Base-by-base conservation (phyloP, 2,113 vertebrate genomes). In the Cyprinodon brontotheroides region DNA sequence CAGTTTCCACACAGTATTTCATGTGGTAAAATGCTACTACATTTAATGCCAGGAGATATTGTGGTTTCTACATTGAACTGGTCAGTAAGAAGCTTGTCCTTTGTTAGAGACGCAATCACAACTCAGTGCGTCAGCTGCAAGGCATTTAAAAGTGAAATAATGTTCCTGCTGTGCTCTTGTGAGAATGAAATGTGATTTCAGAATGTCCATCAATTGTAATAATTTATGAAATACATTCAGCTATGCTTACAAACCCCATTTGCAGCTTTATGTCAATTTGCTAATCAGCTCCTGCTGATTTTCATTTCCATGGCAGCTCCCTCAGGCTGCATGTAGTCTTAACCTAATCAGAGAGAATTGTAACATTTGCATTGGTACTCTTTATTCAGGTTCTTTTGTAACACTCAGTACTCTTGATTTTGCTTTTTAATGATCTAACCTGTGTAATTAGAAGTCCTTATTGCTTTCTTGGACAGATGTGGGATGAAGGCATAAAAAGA, bases 1-100 rank as follows among this genome's bases (percentile, higher is more conserved):
- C 78, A 70, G 65, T 79, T 69, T 67, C 79, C 74, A 87, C 66
- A 47, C 76, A 60, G 77, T 45, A 38, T 65, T 17, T 70, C 14
- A 5, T 57, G 17, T 17, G 63, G 8, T 63, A 68, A 71, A 78
- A 66, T 43, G 38, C 0, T 13, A 43, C 64, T 69, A 57, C 78
- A 77, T 74, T 66, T 29, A 10, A 43, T 77, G 62, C 59, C 0
- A 6, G 37, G 36, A 70, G 17, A 71, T 17, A n/a, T 9, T 37
- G 17, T 38, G 61, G 50, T 57, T 57, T 50, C 14, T 20, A 53
- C 39, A 64, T 65, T 65, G 38, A 66, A 45, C 53, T 40, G 36
- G 59, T 70, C 6, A 2, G n/a, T 57, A 17, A 40, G 37, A 75
- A 68, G 36, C 79, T 68, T 45, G 36, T 59, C 12, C 41, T 68